Conservation (phyloP, 2,797 vertebrate genomes). For the Rhinoraja longicauda region DNA sequence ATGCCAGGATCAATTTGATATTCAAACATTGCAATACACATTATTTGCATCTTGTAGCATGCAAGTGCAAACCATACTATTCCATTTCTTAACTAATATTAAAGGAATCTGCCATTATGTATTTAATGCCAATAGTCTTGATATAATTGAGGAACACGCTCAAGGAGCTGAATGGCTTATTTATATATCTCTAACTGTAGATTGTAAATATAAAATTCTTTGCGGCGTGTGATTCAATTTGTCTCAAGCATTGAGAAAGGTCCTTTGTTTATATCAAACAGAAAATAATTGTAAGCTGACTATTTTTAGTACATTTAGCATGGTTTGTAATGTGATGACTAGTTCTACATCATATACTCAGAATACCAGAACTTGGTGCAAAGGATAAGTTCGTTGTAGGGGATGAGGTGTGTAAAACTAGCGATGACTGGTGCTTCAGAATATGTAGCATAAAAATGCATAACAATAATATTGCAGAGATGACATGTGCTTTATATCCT, state of each 20-base stretch:
- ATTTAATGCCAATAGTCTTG: too few species aligned
- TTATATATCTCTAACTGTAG: not conserved
- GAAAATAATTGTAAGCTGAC: not conserved
- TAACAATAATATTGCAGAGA: not conserved
- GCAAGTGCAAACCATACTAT: too few species aligned
- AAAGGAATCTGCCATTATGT: too few species aligned
- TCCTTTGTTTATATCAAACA: not conserved
- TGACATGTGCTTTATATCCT: constrained; percentile 36
- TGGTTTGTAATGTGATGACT: not conserved
- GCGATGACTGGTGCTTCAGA: not conserved
- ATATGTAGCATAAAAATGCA: not conserved
- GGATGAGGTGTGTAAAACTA: not conserved
- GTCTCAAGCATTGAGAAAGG: not conserved
- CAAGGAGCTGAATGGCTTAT: too few species aligned
- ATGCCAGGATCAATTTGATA: too few species aligned
- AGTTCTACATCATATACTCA: not conserved
- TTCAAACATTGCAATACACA: too few species aligned
- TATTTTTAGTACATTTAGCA: not conserved
- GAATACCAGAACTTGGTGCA: not conserved
- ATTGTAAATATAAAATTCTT: not conserved
- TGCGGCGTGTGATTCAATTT: not conserved
- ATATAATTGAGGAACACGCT: too few species aligned
- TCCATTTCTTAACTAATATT: too few species aligned
- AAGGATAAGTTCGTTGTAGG: too few species aligned
- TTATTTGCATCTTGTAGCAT: too few species aligned